phyloP scores from a whole-genome alignment of 1,140 invertebrate species.

The Zophobas morio region DNA sequence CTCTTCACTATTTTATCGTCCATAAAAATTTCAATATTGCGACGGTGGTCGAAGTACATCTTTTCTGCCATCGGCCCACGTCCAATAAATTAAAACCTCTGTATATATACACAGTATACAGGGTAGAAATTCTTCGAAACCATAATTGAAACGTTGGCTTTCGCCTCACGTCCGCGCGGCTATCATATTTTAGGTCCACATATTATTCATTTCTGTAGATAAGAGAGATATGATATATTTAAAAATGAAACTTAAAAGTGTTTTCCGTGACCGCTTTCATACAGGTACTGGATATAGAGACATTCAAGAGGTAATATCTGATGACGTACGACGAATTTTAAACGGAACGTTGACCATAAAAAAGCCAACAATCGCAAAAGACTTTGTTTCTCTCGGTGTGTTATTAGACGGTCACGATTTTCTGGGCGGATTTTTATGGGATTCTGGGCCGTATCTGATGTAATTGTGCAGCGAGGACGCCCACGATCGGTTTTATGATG shows the following conservation, averaged over 20 bases:
- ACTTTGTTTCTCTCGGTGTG: slow-evolving; percentile 44
- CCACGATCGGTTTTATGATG: slow-evolving; percentile 46
- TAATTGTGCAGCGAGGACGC: slow-evolving; percentile 45
- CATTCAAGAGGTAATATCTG: slow-evolving; percentile 25
- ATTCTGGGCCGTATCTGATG: slow-evolving; percentile 40
- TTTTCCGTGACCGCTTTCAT: slow-evolving; percentile 23
- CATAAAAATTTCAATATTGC: slow-evolving; percentile 42
- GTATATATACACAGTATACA: neutral
- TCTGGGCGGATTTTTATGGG: slow-evolving; percentile 43
- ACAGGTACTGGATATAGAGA: slow-evolving; percentile 25
- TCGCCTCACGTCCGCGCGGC: slow-evolving; percentile 25
- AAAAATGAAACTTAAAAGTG: slow-evolving; percentile 39
- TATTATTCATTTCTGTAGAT: slow-evolving; percentile 40
- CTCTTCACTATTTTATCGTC: slow-evolving; percentile 40
- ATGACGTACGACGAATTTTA: slow-evolving; percentile 39
- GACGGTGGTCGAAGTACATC: slow-evolving; percentile 25
- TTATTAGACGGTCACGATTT: slow-evolving; percentile 51
- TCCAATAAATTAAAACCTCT: slow-evolving; percentile 12
- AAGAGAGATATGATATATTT: slow-evolving; percentile 35
- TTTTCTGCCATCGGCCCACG: slow-evolving; percentile 12
- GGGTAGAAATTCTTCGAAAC: slow-evolving; percentile 38
- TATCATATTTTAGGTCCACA: slow-evolving; percentile 44
- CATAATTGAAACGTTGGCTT: slow-evolving; percentile 41
- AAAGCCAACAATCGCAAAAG: slow-evolving; percentile 32
- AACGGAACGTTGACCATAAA: slow-evolving; percentile 13